phyloP scores from a whole-genome alignment of 2,797 vertebrate genomes.

The Acridotheres tristis region DNA sequence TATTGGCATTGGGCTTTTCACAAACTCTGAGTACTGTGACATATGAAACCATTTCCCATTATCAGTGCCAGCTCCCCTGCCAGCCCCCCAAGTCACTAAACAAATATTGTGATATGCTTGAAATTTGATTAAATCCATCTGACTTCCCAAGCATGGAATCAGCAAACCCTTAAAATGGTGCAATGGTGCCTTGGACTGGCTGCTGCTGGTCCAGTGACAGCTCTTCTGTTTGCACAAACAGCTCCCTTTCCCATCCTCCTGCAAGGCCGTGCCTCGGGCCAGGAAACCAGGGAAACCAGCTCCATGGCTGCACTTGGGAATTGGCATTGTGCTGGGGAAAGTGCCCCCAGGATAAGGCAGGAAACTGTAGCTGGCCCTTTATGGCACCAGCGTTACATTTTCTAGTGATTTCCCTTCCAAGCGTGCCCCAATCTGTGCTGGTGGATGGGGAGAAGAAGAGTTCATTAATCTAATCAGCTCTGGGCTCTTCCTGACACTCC shows the following conservation, averaged over 20 bases:
- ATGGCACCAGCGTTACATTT: background rate
- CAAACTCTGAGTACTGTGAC: conserved; percentile 40
- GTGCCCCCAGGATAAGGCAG: background rate
- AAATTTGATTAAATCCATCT: conserved; percentile 72
- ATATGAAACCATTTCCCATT: conserved; percentile 57
- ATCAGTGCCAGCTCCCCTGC: conserved; percentile 47
- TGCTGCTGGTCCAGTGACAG: conserved; percentile 30
- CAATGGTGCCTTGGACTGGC: background rate
- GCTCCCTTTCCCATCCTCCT: conserved; percentile 4
- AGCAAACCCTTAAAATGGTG: conserved; percentile 18
- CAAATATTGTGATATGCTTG: conserved; percentile 64
- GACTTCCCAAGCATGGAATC: conserved; percentile 64
- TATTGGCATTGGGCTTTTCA: conserved; percentile 55
- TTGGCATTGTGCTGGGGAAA: background rate
- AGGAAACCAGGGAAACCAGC: conserved; percentile 54
- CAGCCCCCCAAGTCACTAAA: conserved; percentile 50
- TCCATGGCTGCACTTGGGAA: background rate
- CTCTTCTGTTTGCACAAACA: conserved; percentile 17
- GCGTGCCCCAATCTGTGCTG: rapidly evolving
- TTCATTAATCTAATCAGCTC: background rate
- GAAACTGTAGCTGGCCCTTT: background rate
- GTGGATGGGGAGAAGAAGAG: background rate
- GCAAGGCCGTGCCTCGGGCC: conserved; percentile 1
- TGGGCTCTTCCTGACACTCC: background rate
- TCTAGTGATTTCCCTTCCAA: background rate